Conservation (phyloP, 1,140 invertebrate genomes). For the Sesamia nonagrioides region DNA sequence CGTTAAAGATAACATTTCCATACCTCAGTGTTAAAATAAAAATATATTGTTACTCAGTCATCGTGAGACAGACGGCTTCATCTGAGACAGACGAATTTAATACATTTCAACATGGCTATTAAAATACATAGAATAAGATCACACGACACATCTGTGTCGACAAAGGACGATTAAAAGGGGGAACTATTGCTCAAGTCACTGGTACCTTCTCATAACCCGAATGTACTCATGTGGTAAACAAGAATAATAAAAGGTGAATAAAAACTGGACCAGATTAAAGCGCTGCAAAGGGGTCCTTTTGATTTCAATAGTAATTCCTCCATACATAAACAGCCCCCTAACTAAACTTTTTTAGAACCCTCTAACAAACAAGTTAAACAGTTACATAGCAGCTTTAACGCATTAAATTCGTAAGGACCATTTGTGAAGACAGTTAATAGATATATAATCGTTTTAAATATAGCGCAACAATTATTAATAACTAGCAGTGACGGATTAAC, state of each 20-base stretch:
- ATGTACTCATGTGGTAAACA: slow-evolving; percentile 72
- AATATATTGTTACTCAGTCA: neutral
- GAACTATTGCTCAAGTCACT: slow-evolving; percentile 58
- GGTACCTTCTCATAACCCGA: slow-evolving; percentile 58
- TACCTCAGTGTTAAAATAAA: neutral
- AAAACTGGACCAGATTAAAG: slow-evolving; percentile 72
- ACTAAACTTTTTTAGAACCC: slow-evolving; percentile 10
- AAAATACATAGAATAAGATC: slow-evolving; percentile 39
- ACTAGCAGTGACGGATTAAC: too few relatives aligned
- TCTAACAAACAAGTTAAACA: slow-evolving; percentile 48
- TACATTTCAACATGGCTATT: slow-evolving; percentile 29
- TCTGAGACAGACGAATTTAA: slow-evolving; percentile 7
- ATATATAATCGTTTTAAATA: neutral
- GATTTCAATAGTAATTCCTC: slow-evolving; percentile 52
- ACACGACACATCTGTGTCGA: slow-evolving; percentile 60
- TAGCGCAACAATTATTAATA: slow-evolving; percentile 2
- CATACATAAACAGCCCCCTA: slow-evolving; percentile 45
- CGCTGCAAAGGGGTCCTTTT: slow-evolving; percentile 65
- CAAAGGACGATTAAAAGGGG: slow-evolving; percentile 58
- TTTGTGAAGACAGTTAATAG: neutral
- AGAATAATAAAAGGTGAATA: slow-evolving; percentile 65
- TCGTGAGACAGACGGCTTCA: neutral
- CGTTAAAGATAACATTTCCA: neutral
- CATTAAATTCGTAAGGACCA: neutral
- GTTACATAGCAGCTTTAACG: slow-evolving; percentile 16